These are phyloP conservation scores for Artemia sinica DNA, from an alignment of 2,888 invertebrate genomes.

Conservation along the genomic window DNA sequence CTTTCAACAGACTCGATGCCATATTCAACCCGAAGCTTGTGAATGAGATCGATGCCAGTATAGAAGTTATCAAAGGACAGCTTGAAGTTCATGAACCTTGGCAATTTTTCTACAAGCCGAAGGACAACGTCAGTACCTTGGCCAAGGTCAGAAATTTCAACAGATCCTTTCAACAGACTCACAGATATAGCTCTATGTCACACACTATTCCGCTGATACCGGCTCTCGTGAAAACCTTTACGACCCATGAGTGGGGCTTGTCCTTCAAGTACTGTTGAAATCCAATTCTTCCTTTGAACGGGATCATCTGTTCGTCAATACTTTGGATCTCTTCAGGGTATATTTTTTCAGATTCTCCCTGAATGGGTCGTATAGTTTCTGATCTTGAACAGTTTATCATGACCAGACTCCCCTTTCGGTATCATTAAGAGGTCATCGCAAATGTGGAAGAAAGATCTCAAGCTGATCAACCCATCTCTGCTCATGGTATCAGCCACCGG, in stretches of 20 bases:
- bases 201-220: not conserved
- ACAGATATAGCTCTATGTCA: not conserved
- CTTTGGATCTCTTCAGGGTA: too few relatives aligned
- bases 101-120: too few relatives aligned
- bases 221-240: conserved; percentile 6
- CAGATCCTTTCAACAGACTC: not conserved
- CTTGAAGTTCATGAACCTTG: too few relatives aligned
- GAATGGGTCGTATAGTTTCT: conserved; percentile 16
- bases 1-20: too few relatives aligned
- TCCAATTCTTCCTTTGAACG: not conserved
- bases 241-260: not conserved
- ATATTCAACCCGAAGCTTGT: too few relatives aligned
- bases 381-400: not conserved
- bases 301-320: too few relatives aligned
- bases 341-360: conserved; percentile 11
- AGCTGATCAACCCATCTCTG: too few relatives aligned
- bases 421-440: not conserved
- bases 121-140: too few relatives aligned
- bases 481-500: too few relatives aligned
- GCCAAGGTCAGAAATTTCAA: not conserved
- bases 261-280: not conserved
- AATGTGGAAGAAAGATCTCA: too few relatives aligned
- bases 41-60: too few relatives aligned
- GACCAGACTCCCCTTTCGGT: not conserved
- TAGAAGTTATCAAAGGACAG: too few relatives aligned